Percentiles rank a stretch among this genome's conserved stretches.
Conservation (phyloP, 1,140 invertebrate genomes). For the Drosophila bipectinata region DNA sequence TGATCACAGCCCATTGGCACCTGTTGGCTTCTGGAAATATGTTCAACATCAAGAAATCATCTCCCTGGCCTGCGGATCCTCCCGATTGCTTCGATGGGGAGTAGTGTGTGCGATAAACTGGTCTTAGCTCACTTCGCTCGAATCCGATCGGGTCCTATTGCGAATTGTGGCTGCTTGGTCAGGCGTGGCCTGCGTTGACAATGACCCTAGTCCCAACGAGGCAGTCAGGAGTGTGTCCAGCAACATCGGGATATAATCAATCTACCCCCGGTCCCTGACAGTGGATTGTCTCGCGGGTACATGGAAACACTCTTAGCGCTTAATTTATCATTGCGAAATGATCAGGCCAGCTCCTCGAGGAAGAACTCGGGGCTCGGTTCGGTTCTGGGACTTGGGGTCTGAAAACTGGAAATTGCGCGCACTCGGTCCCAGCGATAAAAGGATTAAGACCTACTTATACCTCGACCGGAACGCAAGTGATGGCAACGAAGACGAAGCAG, state of each 20-base stretch:
- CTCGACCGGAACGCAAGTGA: slow-evolving; percentile 38
- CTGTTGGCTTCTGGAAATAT: slow-evolving; percentile 84
- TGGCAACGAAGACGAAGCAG: slow-evolving; percentile 23
- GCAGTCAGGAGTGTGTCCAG: slow-evolving; percentile 5
- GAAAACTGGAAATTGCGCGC: slow-evolving; percentile 58
- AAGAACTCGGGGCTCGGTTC: slow-evolving; percentile 3
- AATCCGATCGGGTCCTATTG: slow-evolving; percentile 61
- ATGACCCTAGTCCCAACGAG: slow-evolving; percentile 30
- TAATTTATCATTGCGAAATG: slow-evolving; percentile 83
- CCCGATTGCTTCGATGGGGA: slow-evolving; percentile 1
- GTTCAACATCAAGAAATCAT: slow-evolving; percentile 77
- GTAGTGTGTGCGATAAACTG: slow-evolving; percentile 67
- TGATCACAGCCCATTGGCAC: slow-evolving; percentile 83
- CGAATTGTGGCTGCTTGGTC: slow-evolving; percentile 68
- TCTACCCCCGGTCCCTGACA: slow-evolving; percentile 71
- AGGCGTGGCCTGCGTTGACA: slow-evolving; percentile 71
- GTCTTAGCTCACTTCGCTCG: slow-evolving; percentile 61
- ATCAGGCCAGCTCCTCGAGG: slow-evolving; percentile 58
- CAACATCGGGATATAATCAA: slow-evolving; percentile 67
- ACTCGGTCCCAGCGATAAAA: slow-evolving; percentile 67
- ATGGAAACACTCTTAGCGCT: slow-evolving; percentile 82
- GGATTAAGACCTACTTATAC: slow-evolving; percentile 69
- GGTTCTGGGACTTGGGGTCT: not conserved
- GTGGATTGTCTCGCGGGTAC: slow-evolving; percentile 80
- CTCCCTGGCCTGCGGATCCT: slow-evolving; percentile 50